These are phyloP conservation scores for Pelobates fuscus DNA, from an alignment of 2,113 vertebrate genomes.

Conservation along the genomic window DNA sequence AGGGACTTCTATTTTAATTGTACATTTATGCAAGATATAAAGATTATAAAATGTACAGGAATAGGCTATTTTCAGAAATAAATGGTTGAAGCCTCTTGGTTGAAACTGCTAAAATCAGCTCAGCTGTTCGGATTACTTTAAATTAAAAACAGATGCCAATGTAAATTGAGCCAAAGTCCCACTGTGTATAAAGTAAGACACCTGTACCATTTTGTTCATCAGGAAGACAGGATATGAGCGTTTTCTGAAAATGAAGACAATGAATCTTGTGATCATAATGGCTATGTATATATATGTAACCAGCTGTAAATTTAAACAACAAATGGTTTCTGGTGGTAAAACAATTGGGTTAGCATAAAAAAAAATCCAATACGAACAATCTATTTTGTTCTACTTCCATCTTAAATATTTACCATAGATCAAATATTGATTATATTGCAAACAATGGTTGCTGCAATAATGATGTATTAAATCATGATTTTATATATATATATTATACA, in stretches of 20 bases:
- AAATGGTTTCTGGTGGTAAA: too few species aligned
- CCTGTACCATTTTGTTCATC: not conserved
- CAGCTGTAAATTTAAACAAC: slow-evolving; percentile 14
- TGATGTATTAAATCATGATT: too few species aligned
- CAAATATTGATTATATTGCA: too few species aligned
- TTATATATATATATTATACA: too few species aligned
- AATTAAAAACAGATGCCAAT: not conserved
- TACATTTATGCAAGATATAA: not conserved
- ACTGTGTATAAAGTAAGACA: not conserved
- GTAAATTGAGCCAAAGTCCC: not conserved
- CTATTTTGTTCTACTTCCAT: too few species aligned
- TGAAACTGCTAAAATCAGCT: not conserved
- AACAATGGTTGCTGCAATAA: too few species aligned
- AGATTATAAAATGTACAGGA: not conserved
- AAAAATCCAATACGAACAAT: too few species aligned
- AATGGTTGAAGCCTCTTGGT: not conserved
- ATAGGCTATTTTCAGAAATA: not conserved
- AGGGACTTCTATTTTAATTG: not conserved
- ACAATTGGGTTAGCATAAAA: too few species aligned
- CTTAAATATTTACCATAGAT: too few species aligned
- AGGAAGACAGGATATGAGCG: not conserved
- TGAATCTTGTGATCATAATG: not conserved
- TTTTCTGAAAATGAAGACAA: slow-evolving; percentile 20
- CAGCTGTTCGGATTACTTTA: not conserved
- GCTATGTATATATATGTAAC: slow-evolving; percentile 23